Base-by-base conservation (phyloP, 2,797 vertebrate species). In the Microctenopoma stevenorrisi region DNA sequence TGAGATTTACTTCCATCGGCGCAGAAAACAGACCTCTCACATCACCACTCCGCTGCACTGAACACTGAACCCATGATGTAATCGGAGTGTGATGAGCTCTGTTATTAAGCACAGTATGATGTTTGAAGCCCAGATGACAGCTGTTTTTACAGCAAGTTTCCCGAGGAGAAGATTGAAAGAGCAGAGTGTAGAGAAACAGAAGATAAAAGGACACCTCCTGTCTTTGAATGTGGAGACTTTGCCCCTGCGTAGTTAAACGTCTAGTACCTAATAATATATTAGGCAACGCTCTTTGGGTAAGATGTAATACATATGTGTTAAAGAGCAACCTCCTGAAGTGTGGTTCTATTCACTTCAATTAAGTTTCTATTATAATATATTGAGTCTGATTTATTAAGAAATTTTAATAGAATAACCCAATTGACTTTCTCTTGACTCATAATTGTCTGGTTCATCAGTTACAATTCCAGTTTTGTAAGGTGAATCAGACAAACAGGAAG, bases 41-140 rank as follows among this genome's bases (percentile, higher is more conserved):
- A 40, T 18, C 48, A 50, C 26, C 0, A 44, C 38, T 74, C 58
- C 56, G 47, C 28, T 64, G 28, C 63, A 43, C 57, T 22, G 22
- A 22, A 65, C 51, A 73, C 49, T 55, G 30, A 68, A 48, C 44
- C 62, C 7, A 25, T 55, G 61, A 72, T 66, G 68, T 48, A 47
- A 71, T 37, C n/a, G 68, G 72, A 47, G 49, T 70, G 57, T 54
- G 64, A 86, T 84, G 64, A 83, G 84, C 90, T 89, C 87, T 33
- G 7, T 87, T 33, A 30, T 85, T 81, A 86, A 75, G 82, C 86
- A 90, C 89, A 91, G 86, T 74, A 88, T 93, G 89, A 93, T 93
- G 87, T 92, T 93, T 90, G 89, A 94, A 92, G 91, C 80, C 88
- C 85, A 90, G 80, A 77, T 75, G 80, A 85, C 65, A 79, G 72